Conservation (phyloP, 2,888 invertebrate species). For the Sesamia inferens region DNA sequence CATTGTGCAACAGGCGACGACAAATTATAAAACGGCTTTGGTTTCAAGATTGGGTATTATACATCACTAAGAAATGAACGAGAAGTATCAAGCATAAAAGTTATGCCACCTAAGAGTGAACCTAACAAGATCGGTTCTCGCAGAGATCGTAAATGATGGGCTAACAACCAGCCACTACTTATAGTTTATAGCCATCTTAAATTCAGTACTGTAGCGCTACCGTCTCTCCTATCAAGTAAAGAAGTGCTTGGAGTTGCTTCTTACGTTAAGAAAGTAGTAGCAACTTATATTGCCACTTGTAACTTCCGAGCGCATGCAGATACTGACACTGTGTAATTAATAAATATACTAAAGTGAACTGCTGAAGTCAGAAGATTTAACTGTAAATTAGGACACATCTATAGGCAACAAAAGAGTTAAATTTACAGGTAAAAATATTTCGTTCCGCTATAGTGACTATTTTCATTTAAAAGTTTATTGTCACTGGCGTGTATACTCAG, state of each 20-base stretch:
- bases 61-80: slow-evolving; percentile 13
- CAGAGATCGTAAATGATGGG: slow-evolving; percentile 29
- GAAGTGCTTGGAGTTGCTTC: slow-evolving; percentile 34
- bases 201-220: slow-evolving; percentile 16
- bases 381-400: neutral
- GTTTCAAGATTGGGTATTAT: neutral
- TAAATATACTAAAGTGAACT: slow-evolving; percentile 18
- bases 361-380: neutral
- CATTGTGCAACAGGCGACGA: neutral
- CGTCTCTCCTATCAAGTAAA: slow-evolving; percentile 40
- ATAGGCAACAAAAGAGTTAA: slow-evolving; percentile 2
- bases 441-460: neutral
- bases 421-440: neutral
- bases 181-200: slow-evolving; percentile 45
- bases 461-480: neutral
- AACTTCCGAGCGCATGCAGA: slow-evolving; percentile 20
- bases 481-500: neutral
- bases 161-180: slow-evolving; percentile 33
- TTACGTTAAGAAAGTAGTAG: slow-evolving; percentile 22
- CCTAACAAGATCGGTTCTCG: slow-evolving; percentile 24
- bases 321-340: slow-evolving; percentile 14
- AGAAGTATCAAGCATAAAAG: slow-evolving; percentile 17
- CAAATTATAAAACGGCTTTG: neutral
- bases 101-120: slow-evolving; percentile 19
- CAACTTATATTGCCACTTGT: slow-evolving; percentile 26